Base-by-base conservation (phyloP, 2,113 vertebrate genomes). In the Turnix velox region DNA sequence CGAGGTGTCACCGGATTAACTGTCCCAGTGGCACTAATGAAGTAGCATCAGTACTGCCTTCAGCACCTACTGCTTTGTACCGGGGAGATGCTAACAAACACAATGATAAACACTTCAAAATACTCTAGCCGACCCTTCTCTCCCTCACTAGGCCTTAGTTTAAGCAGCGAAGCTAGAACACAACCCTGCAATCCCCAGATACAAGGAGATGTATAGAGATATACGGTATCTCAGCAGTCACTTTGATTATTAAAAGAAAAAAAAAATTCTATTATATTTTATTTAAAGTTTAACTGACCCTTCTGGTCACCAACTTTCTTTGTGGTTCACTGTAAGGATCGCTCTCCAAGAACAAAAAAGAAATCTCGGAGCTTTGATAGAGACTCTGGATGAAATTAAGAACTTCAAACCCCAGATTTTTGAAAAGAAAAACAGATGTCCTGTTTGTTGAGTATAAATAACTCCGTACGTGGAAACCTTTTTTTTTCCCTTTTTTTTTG, bases 361-460 rank as follows among this genome's bases (percentile, higher is more conserved):
- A 94, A 95, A 95, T 96, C 96, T 96, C 83, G 12, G 63, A 79
- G 96, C 97, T 97, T 97, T 97, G 96, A 97, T 96, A 97, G 96
- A 93, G 95, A 97, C 96, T 98, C 98, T 98, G 98, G 97, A 97
- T 98, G 96, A 98, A 97, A 98, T 98, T 98, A 98, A 97, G 97
- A 96, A 98, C 98, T 98, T 98, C 98, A 98, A 98, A 98, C 96
- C 78, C 96, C 96, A 97, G 97, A 97, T 97, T 95, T 97, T 86
- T 92, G 95, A 98, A 98, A 98, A 97, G 98, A 97, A 97, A 98
- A 98, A 97, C 98, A 98, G 98, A 98, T 98, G 98, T 98, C 97
- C 96, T 95, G 96, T 96, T 97, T 96, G 95, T 97, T 97, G 95
- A 95, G 95, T 91, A 97, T 98, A 98, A 97, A 98, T 95, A 98